A percentile compares a stretch with the other conserved stretches of the same genome.
Conservation (phyloP, 2,888 invertebrate genomes). For the Stramonita haemastoma region DNA sequence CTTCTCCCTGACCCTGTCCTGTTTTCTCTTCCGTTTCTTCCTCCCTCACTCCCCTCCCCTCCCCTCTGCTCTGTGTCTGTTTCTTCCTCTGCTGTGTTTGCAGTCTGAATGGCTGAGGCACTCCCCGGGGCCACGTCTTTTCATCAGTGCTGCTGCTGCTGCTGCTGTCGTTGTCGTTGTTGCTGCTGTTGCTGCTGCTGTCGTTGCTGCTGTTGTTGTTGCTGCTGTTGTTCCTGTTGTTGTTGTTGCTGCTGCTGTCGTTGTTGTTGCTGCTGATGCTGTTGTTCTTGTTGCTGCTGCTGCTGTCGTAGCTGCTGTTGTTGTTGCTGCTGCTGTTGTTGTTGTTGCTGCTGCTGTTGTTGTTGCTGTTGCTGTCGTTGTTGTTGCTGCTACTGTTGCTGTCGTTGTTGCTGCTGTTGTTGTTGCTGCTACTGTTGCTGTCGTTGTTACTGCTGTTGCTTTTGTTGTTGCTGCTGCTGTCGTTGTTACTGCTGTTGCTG, state of each 20-base stretch:
- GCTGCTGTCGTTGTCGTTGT: too few relatives aligned
- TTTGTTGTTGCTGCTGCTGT: too few relatives aligned
- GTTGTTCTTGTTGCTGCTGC: neutral
- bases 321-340: neutral
- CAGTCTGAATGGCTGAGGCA: neutral
- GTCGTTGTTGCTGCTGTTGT: too few relatives aligned
- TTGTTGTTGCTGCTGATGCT: too few relatives aligned
- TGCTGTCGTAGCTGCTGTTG: neutral
- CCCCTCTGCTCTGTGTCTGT: conserved; percentile 2
- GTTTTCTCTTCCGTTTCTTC: too few relatives aligned
- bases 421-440: neutral
- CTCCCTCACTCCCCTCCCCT: neutral
- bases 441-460: too few relatives aligned
- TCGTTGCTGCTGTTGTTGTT: neutral
- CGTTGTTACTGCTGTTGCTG: too few relatives aligned
- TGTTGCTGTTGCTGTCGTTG: too few relatives aligned
- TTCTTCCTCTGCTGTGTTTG: neutral
- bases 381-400: too few relatives aligned
- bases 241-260: neutral
- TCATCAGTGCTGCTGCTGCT: too few relatives aligned
- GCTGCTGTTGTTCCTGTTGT: neutral
- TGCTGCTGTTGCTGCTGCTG: neutral
- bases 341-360: neutral
- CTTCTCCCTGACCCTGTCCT: neutral
- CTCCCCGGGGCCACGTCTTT: neutral